A percentile compares a stretch with the other conserved stretches of the same genome.
phyloP scores from a whole-genome alignment of 2,888 invertebrate species.

The Drosophila macrothrix region DNA sequence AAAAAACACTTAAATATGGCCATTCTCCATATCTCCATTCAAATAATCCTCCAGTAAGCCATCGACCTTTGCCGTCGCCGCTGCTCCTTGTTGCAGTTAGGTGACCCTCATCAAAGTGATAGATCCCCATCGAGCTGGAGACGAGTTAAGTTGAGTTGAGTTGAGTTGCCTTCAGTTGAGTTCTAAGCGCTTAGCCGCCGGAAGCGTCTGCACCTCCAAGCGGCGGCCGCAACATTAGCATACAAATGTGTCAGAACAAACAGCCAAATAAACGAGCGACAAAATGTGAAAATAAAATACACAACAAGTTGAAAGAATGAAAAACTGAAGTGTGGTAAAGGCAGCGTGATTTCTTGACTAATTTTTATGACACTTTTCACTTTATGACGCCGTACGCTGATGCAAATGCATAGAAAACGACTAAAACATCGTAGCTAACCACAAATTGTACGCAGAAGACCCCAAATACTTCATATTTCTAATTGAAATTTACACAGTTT shows the following conservation, averaged over 20 bases:
- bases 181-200: conserved; percentile 70
- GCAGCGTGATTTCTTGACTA: conserved; percentile 78
- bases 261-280: conserved; percentile 65
- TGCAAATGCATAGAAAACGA: background rate
- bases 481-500: background rate
- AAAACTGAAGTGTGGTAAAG: conserved; percentile 27
- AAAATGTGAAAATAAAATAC: conserved; percentile 23
- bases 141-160: conserved; percentile 33
- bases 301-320: conserved; percentile 12
- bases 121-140: conserved; percentile 63
- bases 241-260: conserved; percentile 81
- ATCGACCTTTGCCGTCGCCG: conserved; percentile 43
- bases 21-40: conserved; percentile 43
- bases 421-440: background rate
- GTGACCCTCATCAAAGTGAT: conserved; percentile 76
- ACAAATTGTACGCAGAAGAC: background rate
- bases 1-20: conserved; percentile 41
- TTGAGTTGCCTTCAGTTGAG: conserved; percentile 25
- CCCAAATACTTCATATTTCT: background rate
- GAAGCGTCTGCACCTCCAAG: conserved; percentile 63
- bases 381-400: conserved; percentile 57
- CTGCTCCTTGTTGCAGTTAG: conserved; percentile 7
- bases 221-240: conserved; percentile 70
- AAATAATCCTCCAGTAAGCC: conserved; percentile 53
- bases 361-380: conserved; percentile 82